Evolutionary conservation across 2,888 invertebrate genomes (phyloP).

Genomic region (Drosophila putrida): DNA sequence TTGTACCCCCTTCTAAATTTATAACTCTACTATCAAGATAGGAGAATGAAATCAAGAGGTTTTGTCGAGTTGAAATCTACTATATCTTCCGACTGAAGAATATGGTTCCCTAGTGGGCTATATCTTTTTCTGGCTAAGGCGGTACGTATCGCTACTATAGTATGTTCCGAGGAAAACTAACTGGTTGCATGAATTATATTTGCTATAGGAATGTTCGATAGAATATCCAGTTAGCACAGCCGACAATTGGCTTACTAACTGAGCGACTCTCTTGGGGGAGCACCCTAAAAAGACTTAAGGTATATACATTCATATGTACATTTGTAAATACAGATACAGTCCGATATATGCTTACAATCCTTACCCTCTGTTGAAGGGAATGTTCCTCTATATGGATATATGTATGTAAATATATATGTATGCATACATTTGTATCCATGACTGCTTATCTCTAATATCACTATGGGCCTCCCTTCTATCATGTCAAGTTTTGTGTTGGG

Average conservation of each 20-base stretch:
- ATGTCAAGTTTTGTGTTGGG: conserved; percentile 5
- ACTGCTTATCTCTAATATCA: conserved; percentile 59
- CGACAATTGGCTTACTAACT: not conserved
- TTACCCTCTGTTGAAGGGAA: conserved; percentile 34
- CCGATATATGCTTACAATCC: conserved; percentile 19
- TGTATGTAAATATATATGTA: not conserved
- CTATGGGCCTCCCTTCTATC: conserved; percentile 7
- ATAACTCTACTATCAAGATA: no score
- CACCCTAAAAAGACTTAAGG: conserved; percentile 20
- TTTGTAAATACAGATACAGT: not conserved
- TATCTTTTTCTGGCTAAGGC: no score
- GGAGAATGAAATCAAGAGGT: no score
- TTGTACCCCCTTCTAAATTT: no score
- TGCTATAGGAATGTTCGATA: no score
- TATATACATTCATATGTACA: not conserved
- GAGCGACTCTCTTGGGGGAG: conserved; percentile 14
- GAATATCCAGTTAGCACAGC: not conserved
- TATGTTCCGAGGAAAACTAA: not conserved
- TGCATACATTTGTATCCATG: conserved; percentile 17
- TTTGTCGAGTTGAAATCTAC: no score
- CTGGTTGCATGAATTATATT: no score
- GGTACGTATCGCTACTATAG: no score
- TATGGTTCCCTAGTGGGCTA: no score
- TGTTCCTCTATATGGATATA: conserved; percentile 4
- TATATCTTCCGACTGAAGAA: no score